Base-by-base conservation (phyloP, 2,797 vertebrate species). In the Crypturellus tataupa region DNA sequence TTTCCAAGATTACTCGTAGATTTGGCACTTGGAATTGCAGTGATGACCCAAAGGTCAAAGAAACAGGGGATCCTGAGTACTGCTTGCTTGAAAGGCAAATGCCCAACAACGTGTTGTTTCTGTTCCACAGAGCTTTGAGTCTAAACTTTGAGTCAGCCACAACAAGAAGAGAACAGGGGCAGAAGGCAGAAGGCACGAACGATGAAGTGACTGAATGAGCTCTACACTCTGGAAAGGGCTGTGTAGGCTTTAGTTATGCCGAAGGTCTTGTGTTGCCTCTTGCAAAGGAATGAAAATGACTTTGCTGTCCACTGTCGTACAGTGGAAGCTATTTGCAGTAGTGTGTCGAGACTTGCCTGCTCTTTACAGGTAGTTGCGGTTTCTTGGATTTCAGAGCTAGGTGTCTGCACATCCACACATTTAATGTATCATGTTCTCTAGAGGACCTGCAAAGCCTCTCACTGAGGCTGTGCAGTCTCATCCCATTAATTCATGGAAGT, bases 331-430 rank as follows among this genome's bases (percentile, higher is more conserved):
- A 20, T 7, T 67, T 60, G 58, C 76, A 63, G 69, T 78, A 60
- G 29, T 19, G 6, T 1, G 0, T 63, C 47, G 4, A 18, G 46
- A 12, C 24, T 31, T 5, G 5, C 25, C 23, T 55, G 44, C 33
- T 77, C 8, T 72, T 40, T 35, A 35, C 10, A 10, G 42, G 20
- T 49, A 18, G 39, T 81, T 81, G 25, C 27, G 13, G 1, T 59
- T 84, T 70, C 35, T 81, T 6, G 0, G 42, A 5, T 33, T 87
- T 69, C 56, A 63, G 69, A 68, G 31, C 46, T 59, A 12, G 31
- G 31, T 53, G 67, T 42, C 49, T 62, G 31, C 27, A n/a, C 15
- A n/a, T 69, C 21, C 21, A 4, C 31, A 73, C 21, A 13, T 68
- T 46, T 63, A 20, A 31, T 67, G 64, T 42, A 5, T 49, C 18